Conservation (phyloP, 2,797 vertebrate species). For the Orestias chungarensis region DNA sequence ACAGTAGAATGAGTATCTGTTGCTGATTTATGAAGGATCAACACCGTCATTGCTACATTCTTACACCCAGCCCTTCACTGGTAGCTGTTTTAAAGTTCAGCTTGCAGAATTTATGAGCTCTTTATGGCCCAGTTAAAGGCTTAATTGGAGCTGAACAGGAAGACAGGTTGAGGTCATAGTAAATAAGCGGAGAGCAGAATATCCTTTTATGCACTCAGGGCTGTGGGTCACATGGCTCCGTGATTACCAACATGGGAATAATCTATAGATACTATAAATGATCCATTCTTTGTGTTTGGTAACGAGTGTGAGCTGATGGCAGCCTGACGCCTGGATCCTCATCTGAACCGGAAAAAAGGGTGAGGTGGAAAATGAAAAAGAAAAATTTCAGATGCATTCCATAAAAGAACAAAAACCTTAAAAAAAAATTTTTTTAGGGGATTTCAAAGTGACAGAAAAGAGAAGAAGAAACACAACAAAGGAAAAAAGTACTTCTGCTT, state of each 20-base stretch:
- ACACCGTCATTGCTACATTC: neutral
- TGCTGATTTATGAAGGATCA: neutral
- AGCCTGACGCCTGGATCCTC: neutral
- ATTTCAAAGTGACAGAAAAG: neutral
- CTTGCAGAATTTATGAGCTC: slow-evolving; percentile 23
- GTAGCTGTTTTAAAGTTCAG: slow-evolving; percentile 26
- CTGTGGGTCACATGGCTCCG: neutral
- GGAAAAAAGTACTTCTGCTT: slow-evolving; percentile 32
- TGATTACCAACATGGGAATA: neutral
- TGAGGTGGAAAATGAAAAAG: neutral
- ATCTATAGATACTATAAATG: neutral
- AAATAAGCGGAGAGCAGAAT: neutral
- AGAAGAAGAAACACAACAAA: neutral
- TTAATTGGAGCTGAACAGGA: neutral
- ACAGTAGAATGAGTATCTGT: neutral
- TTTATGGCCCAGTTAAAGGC: slow-evolving; percentile 32
- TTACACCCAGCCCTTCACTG: slow-evolving; percentile 5
- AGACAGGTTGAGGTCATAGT: slow-evolving; percentile 12
- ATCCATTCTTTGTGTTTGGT: slow-evolving; percentile 1
- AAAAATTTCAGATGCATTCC: neutral
- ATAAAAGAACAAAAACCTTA: neutral
- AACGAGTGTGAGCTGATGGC: neutral
- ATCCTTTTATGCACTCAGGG: slow-evolving; percentile 3
- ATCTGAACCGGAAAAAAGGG: neutral
- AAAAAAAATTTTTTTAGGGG: neutral